Conservation (phyloP, 2,888 invertebrate genomes). For the Ochropleura leucogaster region DNA sequence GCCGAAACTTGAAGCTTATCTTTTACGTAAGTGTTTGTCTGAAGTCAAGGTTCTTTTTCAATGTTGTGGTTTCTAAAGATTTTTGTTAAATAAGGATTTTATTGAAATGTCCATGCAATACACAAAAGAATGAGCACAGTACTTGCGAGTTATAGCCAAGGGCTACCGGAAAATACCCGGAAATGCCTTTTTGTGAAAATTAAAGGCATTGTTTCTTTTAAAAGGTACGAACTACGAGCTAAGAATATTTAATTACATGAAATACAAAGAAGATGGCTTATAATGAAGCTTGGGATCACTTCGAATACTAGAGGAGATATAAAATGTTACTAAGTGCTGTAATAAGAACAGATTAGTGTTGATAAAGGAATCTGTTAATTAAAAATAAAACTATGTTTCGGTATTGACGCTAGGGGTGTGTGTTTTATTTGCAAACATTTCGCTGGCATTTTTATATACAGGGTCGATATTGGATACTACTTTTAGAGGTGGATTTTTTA, state of each 20-base stretch:
- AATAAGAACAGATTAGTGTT: conserved; percentile 36
- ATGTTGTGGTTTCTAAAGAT: not conserved
- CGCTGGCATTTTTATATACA: conserved; percentile 8
- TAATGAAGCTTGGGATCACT: conserved; percentile 44
- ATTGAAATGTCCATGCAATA: conserved; percentile 1
- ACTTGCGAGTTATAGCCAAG: conserved; percentile 25
- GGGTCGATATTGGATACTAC: not conserved
- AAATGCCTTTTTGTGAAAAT: conserved; percentile 42
- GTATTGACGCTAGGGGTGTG: conserved; percentile 6
- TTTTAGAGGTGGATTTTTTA: not conserved
- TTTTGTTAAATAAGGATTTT: not conserved
- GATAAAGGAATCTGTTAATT: conserved; percentile 32
- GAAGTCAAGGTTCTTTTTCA: not conserved
- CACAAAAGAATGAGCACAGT: conserved; percentile 24
- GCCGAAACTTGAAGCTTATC: not conserved
- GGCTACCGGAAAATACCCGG: conserved; percentile 21
- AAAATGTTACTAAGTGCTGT: conserved; percentile 42
- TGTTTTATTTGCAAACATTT: conserved; percentile 18
- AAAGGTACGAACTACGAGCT: conserved; percentile 36
- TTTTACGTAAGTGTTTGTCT: not conserved
- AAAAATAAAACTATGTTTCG: conserved; percentile 34
- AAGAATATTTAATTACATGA: conserved; percentile 57
- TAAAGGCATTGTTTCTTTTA: conserved; percentile 54
- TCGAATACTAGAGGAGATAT: conserved; percentile 37
- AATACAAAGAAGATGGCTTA: conserved; percentile 55